Base-by-base conservation (phyloP, 2,888 invertebrate genomes). In the Ceramica pisi region DNA sequence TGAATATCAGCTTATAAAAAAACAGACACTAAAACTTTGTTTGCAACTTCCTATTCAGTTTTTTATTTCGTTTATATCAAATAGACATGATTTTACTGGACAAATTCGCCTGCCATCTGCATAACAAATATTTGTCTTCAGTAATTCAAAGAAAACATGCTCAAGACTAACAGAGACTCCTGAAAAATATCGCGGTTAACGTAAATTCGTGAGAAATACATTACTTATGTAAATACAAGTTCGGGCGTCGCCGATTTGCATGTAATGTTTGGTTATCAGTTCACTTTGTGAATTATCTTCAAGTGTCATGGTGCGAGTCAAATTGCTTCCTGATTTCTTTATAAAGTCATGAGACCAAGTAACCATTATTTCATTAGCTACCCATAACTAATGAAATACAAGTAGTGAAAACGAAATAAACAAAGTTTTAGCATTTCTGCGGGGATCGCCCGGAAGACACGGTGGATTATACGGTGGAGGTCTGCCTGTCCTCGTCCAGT, bases 161-260 rank as follows among this genome's bases (percentile, higher is more conserved):
- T 48, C 21, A 3, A 46, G 26, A 23, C 26, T 46, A 19, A 23
- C 26, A 48, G 7, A 41, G 10, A 63, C 63, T 46, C 5, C n/a
- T 21, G 41, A 46, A 50, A n/a, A 48, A 23, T 57, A 48, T 57
- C 26, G 50, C 55, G 26, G 19, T 57, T 56, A 16, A 7, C 23
- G 50, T 59, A 35, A 35, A 56, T 41, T 66, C 75, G 61, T 79
- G 67, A 68, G 59, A 71, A 66, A 48, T 65, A 53, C 8, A 66
- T 68, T 67, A 63, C 44, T 16, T 76, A 72, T 60, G 48, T 63
- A 66, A 80, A 68, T 56, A 55, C 19, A 41, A 59, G 61, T 56
- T 76, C 59, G 53, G 26, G 41, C 41, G 41, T 23, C 16, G 48
- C 14, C n/a, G 55, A 71, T 75, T 79, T 71, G 26, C 61, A 55